These are phyloP conservation scores for Stenurella melanura DNA, from an alignment of 2,888 invertebrate genomes.

Conservation along the genomic window DNA sequence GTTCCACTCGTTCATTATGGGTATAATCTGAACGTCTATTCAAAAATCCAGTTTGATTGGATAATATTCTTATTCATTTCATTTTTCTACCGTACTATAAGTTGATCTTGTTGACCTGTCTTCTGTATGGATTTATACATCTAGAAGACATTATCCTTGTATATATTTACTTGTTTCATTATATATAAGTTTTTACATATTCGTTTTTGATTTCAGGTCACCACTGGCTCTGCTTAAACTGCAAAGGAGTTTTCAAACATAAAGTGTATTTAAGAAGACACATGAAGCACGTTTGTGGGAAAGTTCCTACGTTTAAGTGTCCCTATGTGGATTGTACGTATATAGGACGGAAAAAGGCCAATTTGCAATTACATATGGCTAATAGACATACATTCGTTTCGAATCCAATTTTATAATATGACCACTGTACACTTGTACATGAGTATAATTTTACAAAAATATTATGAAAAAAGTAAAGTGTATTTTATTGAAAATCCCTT, in stretches of 20 bases:
- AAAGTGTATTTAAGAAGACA: slow-evolving; percentile 64
- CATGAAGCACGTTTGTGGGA: slow-evolving; percentile 71
- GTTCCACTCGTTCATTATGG: too few species aligned
- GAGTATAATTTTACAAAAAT: too few species aligned
- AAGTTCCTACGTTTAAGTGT: slow-evolving; percentile 66
- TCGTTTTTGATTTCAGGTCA: background rate
- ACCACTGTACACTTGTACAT: too few species aligned
- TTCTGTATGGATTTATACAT: too few species aligned
- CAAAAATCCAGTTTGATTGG: too few species aligned
- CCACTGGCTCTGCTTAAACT: slow-evolving; percentile 28
- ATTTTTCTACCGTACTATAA: too few species aligned
- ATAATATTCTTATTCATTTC: too few species aligned
- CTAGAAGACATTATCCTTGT: background rate
- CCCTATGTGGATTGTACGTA: slow-evolving; percentile 53
- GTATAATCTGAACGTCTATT: too few species aligned
- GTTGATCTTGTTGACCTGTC: too few species aligned
- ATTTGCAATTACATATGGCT: slow-evolving; percentile 43
- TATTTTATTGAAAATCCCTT: too few species aligned
- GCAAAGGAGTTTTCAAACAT: slow-evolving; percentile 51
- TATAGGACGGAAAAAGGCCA: slow-evolving; percentile 41
- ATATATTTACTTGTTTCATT: background rate
- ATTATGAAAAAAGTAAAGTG: too few species aligned
- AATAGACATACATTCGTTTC: slow-evolving; percentile 37
- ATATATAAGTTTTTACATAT: background rate
- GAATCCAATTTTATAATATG: background rate